Evolutionary conservation across 1,140 invertebrate genomes (phyloP).

Genomic region (Sycophila sp.): DNA sequence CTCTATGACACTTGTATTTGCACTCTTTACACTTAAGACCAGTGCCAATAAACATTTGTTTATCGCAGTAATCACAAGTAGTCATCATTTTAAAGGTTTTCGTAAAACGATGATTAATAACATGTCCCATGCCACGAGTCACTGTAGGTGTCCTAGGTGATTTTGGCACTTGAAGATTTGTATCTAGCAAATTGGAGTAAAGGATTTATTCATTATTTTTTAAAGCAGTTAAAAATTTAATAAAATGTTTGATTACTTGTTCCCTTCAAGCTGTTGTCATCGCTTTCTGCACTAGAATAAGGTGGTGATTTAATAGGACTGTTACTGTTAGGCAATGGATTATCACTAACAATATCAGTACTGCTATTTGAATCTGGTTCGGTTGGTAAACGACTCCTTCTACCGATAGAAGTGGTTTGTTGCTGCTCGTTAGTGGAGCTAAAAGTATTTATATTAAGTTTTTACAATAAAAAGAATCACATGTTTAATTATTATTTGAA

Average conservation of each 20-base stretch:
- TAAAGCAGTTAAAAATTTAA: too few relatives aligned
- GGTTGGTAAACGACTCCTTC: slow-evolving; percentile 75
- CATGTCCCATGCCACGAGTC: slow-evolving; percentile 84
- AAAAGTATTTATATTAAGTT: too few relatives aligned
- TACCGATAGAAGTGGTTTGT: slow-evolving; percentile 47
- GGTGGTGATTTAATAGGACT: slow-evolving; percentile 78
- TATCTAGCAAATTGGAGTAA: too few relatives aligned
- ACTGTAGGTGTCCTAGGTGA: slow-evolving; percentile 80
- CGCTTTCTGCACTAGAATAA: slow-evolving; percentile 68
- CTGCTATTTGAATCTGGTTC: slow-evolving; percentile 72
- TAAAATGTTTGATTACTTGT: too few relatives aligned
- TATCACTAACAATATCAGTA: slow-evolving; percentile 58
- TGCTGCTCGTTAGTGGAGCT: slow-evolving; percentile 52
- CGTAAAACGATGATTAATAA: slow-evolving; percentile 90
- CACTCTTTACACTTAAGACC: slow-evolving; percentile 93
- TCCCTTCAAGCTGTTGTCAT: slow-evolving; percentile 69
- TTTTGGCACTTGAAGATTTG: slow-evolving; percentile 74
- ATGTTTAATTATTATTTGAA: too few relatives aligned
- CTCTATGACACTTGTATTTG: slow-evolving; percentile 93
- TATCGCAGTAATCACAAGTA: slow-evolving; percentile 90
- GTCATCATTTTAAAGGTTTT: slow-evolving; percentile 89
- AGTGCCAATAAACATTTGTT: slow-evolving; percentile 88
- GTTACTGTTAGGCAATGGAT: slow-evolving; percentile 66
- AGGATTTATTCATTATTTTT: too few relatives aligned
- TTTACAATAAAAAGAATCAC: too few relatives aligned